Conservation (phyloP, 2,113 vertebrate genomes). For the Tricholaema leucomelas region DNA sequence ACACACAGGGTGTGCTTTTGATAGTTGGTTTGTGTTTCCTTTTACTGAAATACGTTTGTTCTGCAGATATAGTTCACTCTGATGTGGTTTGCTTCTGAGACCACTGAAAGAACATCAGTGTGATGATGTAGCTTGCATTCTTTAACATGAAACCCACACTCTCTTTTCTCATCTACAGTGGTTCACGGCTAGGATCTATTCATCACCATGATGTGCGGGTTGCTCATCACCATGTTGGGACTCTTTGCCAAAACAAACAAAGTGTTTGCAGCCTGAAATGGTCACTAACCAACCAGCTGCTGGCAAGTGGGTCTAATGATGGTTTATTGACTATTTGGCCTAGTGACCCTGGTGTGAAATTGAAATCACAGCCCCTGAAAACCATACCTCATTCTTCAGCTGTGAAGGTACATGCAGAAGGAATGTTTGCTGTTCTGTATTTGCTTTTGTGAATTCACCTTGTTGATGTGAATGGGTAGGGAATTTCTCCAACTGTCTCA, state of each 20-base stretch:
- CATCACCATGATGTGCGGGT: constrained; percentile 73
- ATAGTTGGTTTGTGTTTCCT: background rate
- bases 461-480: background rate
- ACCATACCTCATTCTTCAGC: constrained; percentile 72
- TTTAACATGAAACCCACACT: background rate
- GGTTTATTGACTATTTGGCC: constrained; percentile 78
- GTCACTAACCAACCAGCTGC: constrained; percentile 64
- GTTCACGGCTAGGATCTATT: constrained; percentile 76
- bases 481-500: background rate
- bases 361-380: constrained; percentile 46
- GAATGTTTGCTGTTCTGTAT: background rate
- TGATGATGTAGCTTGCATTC: background rate
- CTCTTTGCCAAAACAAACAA: constrained; percentile 53
- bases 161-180: constrained; percentile 59
- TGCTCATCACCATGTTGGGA: constrained; percentile 57
- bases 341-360: constrained; percentile 26
- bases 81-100: background rate
- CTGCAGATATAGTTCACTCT: background rate
- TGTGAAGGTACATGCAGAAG: constrained; percentile 73
- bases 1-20: background rate
- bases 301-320: constrained; percentile 78
- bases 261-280: constrained; percentile 81
- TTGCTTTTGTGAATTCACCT: background rate
- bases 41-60: background rate
- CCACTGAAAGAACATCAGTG: background rate